A percentile compares a stretch with the other conserved stretches of the same genome.
Conservation (phyloP, 2,113 vertebrate species). For the Planiliza haematocheilus region DNA sequence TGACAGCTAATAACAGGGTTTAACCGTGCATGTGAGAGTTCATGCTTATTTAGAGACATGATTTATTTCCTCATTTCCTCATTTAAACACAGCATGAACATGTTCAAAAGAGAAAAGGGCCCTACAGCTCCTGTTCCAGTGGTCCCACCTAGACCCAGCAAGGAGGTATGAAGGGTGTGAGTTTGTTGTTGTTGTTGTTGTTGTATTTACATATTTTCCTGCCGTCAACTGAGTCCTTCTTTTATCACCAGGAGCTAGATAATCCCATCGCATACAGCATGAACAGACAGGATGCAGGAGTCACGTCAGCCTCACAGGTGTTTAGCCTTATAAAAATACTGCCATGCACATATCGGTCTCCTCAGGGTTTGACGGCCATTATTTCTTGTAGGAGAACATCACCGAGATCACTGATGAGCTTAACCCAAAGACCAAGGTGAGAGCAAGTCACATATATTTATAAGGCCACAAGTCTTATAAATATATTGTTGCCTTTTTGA, state of each 20-base stretch:
- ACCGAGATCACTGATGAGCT: not conserved
- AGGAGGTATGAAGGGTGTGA: conserved; percentile 37
- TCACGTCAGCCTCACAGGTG: conserved; percentile 12
- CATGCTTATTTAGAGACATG: accelerated
- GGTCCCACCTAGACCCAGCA: conserved; percentile 46
- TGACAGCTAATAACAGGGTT: not conserved
- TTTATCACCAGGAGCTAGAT: conserved; percentile 55
- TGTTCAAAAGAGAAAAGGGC: conserved; percentile 59
- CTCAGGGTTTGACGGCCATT: not conserved
- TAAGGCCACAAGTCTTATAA: accelerated
- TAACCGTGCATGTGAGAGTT: not conserved
- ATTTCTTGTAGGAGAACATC: conserved; percentile 2
- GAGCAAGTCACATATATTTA: not conserved
- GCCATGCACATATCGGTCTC: not conserved
- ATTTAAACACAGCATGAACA: conserved; percentile 56
- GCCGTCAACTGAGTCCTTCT: not conserved
- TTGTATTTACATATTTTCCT: not conserved
- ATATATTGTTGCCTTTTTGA: accelerated
- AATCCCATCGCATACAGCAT: conserved; percentile 29
- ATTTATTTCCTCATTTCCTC: not conserved
- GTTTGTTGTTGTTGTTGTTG: too few species aligned
- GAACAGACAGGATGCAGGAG: not conserved
- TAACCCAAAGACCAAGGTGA: conserved; percentile 24
- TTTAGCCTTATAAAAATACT: not conserved
- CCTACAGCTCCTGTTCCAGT: conserved; percentile 18